Evolutionary conservation across 2,113 vertebrate genomes (phyloP).

Genomic region (Corythoichthys haematopterus): DNA sequence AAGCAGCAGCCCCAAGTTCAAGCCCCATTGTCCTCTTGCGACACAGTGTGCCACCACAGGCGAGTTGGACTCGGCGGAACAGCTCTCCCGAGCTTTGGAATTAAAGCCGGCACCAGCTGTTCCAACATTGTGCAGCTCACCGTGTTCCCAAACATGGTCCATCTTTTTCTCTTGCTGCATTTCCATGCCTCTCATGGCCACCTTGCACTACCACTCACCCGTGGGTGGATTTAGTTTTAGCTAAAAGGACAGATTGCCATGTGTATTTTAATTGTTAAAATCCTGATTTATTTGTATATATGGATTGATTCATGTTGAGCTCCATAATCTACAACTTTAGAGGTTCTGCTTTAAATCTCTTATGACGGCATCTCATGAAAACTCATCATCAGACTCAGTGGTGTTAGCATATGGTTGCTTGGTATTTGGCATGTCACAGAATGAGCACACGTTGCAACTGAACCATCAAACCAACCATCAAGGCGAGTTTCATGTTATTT

Average conservation of each 20-base stretch:
- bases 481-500: constrained; percentile 9
- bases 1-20: constrained; percentile 5
- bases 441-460: constrained; percentile 4
- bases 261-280: constrained; percentile 31
- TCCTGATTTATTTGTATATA: background rate
- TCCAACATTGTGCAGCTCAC: constrained; percentile 23
- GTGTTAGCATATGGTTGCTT: background rate
- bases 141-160: constrained; percentile 29
- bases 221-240: constrained; percentile 62
- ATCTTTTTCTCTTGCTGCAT: constrained; percentile 3
- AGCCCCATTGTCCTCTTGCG: constrained; percentile 26
- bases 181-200: background rate
- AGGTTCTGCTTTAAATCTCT: background rate
- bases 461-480: constrained; percentile 1
- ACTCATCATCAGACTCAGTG: constrained; percentile 24
- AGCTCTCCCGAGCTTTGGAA: constrained; percentile 47
- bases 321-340: background rate
- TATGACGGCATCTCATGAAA: constrained; percentile 23
- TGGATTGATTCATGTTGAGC: background rate
- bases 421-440: background rate
- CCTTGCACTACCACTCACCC: constrained; percentile 44
- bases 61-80: constrained; percentile 25
- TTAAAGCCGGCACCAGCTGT: constrained; percentile 52
- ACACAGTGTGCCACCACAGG: constrained; percentile 28
- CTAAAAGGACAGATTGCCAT: constrained; percentile 63